phyloP scores from a whole-genome alignment of 2,888 invertebrate genomes.

The Sarcophaga caerulescens region DNA sequence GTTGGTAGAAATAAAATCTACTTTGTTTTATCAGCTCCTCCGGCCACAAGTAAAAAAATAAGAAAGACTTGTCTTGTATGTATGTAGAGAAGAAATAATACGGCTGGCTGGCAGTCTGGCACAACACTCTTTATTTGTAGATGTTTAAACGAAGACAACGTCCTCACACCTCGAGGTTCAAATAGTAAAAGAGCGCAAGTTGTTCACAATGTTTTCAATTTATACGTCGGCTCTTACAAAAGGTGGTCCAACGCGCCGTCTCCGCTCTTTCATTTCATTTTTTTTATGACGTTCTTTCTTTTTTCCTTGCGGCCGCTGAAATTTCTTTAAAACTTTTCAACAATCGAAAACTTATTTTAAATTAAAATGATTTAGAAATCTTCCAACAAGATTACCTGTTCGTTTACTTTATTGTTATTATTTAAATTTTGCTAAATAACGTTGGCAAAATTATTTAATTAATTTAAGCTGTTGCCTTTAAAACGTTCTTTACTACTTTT shows the following conservation, averaged over 20 bases:
- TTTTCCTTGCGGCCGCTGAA: neutral
- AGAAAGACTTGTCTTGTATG: conserved; percentile 39
- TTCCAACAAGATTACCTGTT: no score
- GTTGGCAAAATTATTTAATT: no score
- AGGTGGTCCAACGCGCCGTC: conserved; percentile 59
- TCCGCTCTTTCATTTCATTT: conserved; percentile 37
- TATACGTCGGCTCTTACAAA: conserved; percentile 48
- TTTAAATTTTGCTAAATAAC: neutral
- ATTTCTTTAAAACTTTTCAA: conserved; percentile 1
- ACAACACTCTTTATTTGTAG: conserved; percentile 61
- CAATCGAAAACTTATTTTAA: neutral
- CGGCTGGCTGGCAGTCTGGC: conserved; percentile 60
- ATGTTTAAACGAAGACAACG: conserved; percentile 66
- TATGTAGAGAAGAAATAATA: conserved; percentile 33
- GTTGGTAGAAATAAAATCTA: neutral
- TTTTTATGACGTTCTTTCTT: conserved; percentile 8
- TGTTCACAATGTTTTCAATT: conserved; percentile 61
- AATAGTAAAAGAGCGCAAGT: conserved; percentile 76
- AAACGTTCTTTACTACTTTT: neutral
- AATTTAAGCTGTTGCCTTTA: no score
- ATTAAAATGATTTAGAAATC: neutral
- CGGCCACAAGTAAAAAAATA: conserved; percentile 24
- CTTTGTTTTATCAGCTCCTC: conserved; percentile 21
- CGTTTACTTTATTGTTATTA: neutral
- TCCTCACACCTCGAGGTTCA: conserved; percentile 74